Base-by-base conservation (phyloP, 2,113 vertebrate species). In the Thryonomys swinderianus region DNA sequence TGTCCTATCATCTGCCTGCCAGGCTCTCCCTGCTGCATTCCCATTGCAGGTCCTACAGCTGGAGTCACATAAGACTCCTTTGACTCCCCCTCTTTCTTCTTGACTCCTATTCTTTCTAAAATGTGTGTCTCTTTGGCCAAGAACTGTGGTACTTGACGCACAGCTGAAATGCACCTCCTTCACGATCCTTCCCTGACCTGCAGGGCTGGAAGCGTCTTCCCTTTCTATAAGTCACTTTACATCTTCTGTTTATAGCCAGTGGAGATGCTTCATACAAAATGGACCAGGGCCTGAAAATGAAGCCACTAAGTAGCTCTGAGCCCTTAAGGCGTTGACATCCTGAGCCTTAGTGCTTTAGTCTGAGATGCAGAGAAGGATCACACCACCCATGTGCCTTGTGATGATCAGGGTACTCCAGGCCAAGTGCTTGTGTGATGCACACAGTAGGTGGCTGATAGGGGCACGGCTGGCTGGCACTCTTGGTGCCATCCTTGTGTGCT, bases 11-110 rank as follows among this genome's bases (percentile, higher is more conserved):
- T 74, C 57, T 81, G 69, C 85, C 78, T 69, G 8, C 32, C 18
- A 64, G 57, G 10, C 18, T 42, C 5, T 16, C 64, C 14, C 1
- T 0, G 6, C 14, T 40, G 13, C 23, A 57, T 32, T 0, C 42
- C 45, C 48, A 55, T 7, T 3, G 7, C 2, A 45, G 20, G 5
- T 8, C 37, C 59, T 40, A 30, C 34, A 23, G 14, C 57, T 86
- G 6, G 40, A 55, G 23, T 67, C n/a, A 61, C 67, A 30, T 25
- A 5, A 14, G 10, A 8, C 10, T 51, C 30, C 85, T 23, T 62
- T 12, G 30, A 55, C n/a, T 20, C 13, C 5, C 9, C 18, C 32
- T 3, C 7, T 53, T 81, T 14, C 84, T 79, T 92, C 51, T 45
- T 64, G 88, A 84, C 34, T 67, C 92, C 34, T 7, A 17, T 55